These are phyloP conservation scores for Hydraecia micacea DNA, from an alignment of 2,888 invertebrate genomes.

Conservation along the genomic window DNA sequence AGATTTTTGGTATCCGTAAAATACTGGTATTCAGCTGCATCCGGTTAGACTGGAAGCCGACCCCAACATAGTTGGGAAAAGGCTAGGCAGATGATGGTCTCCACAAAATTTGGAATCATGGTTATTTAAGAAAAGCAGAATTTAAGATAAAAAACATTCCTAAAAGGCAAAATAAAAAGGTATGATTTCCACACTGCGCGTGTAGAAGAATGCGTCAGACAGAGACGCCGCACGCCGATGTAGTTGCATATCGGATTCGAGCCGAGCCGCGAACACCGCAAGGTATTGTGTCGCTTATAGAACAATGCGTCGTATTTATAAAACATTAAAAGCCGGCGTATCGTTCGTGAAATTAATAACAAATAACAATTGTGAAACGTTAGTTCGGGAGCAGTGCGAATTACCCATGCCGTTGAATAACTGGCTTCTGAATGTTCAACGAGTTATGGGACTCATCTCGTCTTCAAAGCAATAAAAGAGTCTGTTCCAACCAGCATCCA, in stretches of 20 bases:
- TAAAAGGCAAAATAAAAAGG: slow-evolving; percentile 31
- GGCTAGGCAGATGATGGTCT: no score
- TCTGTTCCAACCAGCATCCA: not conserved
- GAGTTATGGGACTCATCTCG: slow-evolving; percentile 58
- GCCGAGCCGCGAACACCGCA: slow-evolving; percentile 82
- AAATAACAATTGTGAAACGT: slow-evolving; percentile 90
- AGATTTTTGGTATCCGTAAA: not conserved
- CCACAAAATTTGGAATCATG: not conserved
- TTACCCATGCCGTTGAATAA: slow-evolving; percentile 86
- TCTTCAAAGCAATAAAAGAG: slow-evolving; percentile 33
- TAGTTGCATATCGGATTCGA: slow-evolving; percentile 85
- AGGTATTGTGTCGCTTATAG: slow-evolving; percentile 89
- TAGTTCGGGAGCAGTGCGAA: slow-evolving; percentile 88
- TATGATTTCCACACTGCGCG: slow-evolving; percentile 65
- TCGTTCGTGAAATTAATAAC: slow-evolving; percentile 91
- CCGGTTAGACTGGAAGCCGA: no score
- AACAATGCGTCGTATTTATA: slow-evolving; percentile 90
- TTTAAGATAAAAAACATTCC: not conserved
- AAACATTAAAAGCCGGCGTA: slow-evolving; percentile 90
- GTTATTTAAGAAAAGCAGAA: not conserved
- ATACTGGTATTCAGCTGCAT: no score
- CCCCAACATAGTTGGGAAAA: no score
- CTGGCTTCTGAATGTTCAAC: slow-evolving; percentile 72
- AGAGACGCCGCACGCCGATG: slow-evolving; percentile 74
- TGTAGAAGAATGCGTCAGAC: slow-evolving; percentile 82